Evolutionary conservation across 2,797 vertebrate genomes (phyloP), one percentile per base, ranked within the genome.

Genomic region (Mionectes olivaceus): DNA sequence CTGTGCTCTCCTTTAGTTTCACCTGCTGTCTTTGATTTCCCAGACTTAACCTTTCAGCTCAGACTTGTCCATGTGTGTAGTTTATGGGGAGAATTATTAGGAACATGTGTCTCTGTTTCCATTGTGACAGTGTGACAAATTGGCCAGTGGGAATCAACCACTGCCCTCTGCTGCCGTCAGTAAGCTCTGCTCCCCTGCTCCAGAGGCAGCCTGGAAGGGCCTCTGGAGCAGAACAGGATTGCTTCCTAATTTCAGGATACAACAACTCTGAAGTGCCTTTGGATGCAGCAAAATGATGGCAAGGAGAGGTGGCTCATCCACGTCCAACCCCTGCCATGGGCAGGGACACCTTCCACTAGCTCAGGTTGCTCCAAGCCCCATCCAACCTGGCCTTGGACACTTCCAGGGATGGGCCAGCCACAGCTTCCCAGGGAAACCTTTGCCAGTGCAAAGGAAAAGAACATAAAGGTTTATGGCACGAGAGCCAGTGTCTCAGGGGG

Each of bases 51-150:
- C 55, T 53, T 67, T 75, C 33, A 39, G 61, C 50, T 35, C 4
- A 13, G 59, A 8, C 47, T 14, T 23, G 18, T 32, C 3, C 12
- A 1, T 0, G 8, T 13, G 49, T 41, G 9, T 21, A 13, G 37
- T 46, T 57, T 23, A 33, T 6, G 46, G 55, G 75, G 35, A 23
- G 53, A 21, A 19, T 41, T 39, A 49, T 56, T 39, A 27, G 50
- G 55, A 53, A 55, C n/a, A 5, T 0, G 22, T 39, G 53, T 33
- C 39, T 8, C 2, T 11, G 50, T 63, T 87, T 37, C 33, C 50
- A 24, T 8, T 6, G 0, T 7, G 37, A 37, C 37, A 23, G 28
- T 2, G 33, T 18, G 71, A 78, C 73, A 39, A 30, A 39, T 7
- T 33, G 57, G 30, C 28, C 14, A 11, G 24, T 3, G 2, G 21